Evolutionary conservation across 2,888 invertebrate genomes (phyloP).

Genomic region (Metopia argyrocephala): DNA sequence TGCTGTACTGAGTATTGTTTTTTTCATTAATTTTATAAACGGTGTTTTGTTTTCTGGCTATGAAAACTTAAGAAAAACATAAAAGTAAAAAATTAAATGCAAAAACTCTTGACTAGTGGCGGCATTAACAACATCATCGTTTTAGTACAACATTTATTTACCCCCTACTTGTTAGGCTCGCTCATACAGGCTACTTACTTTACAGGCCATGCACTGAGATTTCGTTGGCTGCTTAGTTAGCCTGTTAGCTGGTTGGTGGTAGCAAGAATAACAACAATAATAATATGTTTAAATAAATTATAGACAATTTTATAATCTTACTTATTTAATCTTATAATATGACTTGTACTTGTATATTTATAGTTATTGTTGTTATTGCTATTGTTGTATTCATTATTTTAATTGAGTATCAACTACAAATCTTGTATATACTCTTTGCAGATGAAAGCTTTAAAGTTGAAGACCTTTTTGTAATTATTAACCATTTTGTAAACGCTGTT

Average conservation of each 20-base stretch:
- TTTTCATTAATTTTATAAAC: neutral
- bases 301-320: constrained; percentile 39
- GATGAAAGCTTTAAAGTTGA: constrained; percentile 34
- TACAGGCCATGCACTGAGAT: neutral
- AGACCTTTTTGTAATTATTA: constrained; percentile 44
- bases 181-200: too few species aligned
- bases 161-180: constrained; percentile 36
- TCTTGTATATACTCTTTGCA: constrained; percentile 19
- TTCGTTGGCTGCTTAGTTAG: neutral
- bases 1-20: constrained; percentile 7
- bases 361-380: neutral
- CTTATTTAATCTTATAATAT: constrained; percentile 47
- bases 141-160: constrained; percentile 23
- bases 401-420: constrained; percentile 27
- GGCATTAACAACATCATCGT: constrained; percentile 41
- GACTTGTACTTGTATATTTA: neutral
- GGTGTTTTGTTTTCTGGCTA: neutral
- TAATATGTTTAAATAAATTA: neutral
- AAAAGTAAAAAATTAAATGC: neutral
- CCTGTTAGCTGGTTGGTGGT: neutral
- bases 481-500: constrained; percentile 1
- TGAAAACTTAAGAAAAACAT: neutral
- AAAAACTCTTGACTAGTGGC: constrained; percentile 27
- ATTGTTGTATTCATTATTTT: constrained; percentile 10
- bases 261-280: neutral